A percentile compares a stretch with the other conserved stretches of the same genome.
Evolutionary conservation across 2,113 vertebrate species (phyloP).

Genomic region (Nycticorax nycticorax): DNA sequence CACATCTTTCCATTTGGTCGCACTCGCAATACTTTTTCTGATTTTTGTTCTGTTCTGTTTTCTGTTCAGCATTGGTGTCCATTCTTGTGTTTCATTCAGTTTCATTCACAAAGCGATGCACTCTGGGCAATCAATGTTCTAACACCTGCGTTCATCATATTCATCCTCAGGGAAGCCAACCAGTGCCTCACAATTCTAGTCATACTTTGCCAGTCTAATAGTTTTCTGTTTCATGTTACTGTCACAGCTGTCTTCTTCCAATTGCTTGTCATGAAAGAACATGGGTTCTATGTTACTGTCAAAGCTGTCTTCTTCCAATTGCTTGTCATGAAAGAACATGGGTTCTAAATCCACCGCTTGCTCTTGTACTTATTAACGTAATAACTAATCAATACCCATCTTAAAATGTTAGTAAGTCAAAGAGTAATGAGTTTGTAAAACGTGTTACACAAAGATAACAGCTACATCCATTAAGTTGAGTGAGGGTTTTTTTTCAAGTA

Average conservation of each 20-base stretch:
- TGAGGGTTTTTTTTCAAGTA: not conserved
- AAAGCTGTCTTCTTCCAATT: not conserved
- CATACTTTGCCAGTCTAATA: not conserved
- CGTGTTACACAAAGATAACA: fast-evolving
- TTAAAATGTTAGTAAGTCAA: not conserved
- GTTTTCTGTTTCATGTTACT: not conserved
- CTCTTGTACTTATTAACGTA: not conserved
- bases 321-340: not conserved
- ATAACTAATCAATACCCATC: not conserved
- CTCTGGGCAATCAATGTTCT: not conserved
- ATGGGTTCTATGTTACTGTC: too few species aligned
- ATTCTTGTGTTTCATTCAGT: not conserved
- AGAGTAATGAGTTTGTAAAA: not conserved
- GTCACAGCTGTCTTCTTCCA: not conserved
- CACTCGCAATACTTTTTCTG: not conserved
- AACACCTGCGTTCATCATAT: not conserved
- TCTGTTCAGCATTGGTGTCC: not conserved
- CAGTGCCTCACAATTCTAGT: not conserved
- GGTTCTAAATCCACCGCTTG: not conserved
- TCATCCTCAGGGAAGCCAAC: not conserved
- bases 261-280: not conserved
- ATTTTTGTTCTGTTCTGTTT: not conserved
- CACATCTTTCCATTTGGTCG: not conserved
- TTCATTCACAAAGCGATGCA: not conserved
- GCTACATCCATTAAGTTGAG: not conserved